phyloP scores from a whole-genome alignment of 2,888 invertebrate species.

The Tachina fera region DNA sequence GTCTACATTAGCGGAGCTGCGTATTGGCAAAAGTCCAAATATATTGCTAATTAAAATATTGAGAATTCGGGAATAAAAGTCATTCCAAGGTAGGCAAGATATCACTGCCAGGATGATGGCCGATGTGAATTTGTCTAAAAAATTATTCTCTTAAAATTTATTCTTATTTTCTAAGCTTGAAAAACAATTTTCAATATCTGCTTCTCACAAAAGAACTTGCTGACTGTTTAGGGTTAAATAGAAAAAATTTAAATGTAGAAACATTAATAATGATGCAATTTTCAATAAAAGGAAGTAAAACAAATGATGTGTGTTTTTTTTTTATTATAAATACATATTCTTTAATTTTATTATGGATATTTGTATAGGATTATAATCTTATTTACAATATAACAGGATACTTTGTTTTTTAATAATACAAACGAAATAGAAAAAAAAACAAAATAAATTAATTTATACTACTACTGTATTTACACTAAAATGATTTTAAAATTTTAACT shows the following conservation, averaged over 20 bases:
- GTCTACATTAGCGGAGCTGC: too few relatives aligned
- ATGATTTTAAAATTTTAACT: slow-evolving; percentile 29
- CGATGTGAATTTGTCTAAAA: too few relatives aligned
- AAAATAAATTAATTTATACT: slow-evolving; percentile 22
- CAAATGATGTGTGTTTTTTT: slow-evolving; percentile 52
- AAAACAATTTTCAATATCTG: too few relatives aligned
- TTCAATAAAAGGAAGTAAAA: slow-evolving; percentile 62
- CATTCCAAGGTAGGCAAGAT: too few relatives aligned
- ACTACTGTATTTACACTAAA: slow-evolving; percentile 28
- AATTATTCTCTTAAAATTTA: too few relatives aligned
- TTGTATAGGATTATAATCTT: slow-evolving; percentile 35
- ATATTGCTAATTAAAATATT: too few relatives aligned
- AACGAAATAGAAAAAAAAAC: slow-evolving; percentile 19
- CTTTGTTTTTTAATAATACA: slow-evolving; percentile 30
- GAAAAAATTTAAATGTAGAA: background rate
- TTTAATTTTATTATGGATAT: slow-evolving; percentile 45
- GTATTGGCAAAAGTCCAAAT: too few relatives aligned
- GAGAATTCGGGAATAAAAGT: too few relatives aligned
- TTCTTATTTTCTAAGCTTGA: too few relatives aligned
- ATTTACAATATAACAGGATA: slow-evolving; percentile 56
- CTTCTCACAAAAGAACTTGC: too few relatives aligned
- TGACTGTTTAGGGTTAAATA: slow-evolving; percentile 14
- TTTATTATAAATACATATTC: slow-evolving; percentile 40
- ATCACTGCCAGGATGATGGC: too few relatives aligned
- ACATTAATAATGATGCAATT: slow-evolving; percentile 34